Evolutionary conservation across 2,888 invertebrate species (phyloP).

Genomic region (Odontomyia ornata): DNA sequence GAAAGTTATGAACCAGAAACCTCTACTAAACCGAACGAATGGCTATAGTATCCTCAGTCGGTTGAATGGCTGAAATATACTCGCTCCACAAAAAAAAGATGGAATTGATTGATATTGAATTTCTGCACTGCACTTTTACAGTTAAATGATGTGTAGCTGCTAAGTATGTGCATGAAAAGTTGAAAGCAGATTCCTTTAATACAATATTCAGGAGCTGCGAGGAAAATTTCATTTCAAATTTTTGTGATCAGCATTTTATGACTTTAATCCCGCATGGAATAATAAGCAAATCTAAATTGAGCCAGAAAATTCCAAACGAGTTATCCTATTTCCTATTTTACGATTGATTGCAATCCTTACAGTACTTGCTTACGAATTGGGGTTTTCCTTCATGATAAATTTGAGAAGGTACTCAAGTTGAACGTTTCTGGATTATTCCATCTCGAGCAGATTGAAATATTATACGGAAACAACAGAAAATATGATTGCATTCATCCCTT

Average conservation of each 20-base stretch:
- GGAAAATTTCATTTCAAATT: too few species aligned
- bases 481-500: neutral
- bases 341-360: neutral
- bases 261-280: too few species aligned
- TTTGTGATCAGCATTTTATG: too few species aligned
- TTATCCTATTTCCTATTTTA: constrained; percentile 5
- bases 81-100: neutral
- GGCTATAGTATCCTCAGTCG: neutral
- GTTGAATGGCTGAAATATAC: too few species aligned
- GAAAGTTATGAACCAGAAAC: neutral
- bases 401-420: neutral
- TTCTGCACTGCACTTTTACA: neutral
- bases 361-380: neutral
- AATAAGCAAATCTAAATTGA: neutral
- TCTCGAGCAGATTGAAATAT: constrained; percentile 1
- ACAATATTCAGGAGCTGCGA: too few species aligned
- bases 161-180: neutral
- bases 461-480: neutral
- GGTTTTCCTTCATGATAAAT: neutral
- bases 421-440: neutral
- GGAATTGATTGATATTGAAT: neutral
- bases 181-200: too few species aligned
- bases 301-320: neutral
- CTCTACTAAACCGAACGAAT: neutral
- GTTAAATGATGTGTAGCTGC: neutral